These are phyloP conservation scores for Alloplasta piceator DNA, from an alignment of 2,888 invertebrate genomes.

Conservation along the genomic window DNA sequence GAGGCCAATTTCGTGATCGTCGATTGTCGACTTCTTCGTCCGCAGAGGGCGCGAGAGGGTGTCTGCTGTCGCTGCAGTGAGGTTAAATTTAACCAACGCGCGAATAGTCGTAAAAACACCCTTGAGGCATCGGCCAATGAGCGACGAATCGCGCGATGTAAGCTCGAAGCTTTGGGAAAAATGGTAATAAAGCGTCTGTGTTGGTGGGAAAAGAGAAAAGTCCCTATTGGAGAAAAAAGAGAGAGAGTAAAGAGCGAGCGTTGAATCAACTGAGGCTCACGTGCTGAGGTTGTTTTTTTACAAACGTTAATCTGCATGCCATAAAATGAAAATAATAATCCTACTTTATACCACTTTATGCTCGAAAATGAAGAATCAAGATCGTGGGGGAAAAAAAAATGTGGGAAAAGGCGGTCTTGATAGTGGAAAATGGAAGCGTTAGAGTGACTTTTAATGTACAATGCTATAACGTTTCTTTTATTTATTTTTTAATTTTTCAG, in stretches of 20 bases:
- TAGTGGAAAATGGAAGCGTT: background rate
- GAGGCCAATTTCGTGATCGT: slow-evolving; percentile 62
- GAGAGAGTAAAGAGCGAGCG: too few relatives aligned
- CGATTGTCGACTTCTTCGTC: slow-evolving; percentile 64
- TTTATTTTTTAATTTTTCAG: slow-evolving; percentile 83
- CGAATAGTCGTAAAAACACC: slow-evolving; percentile 63
- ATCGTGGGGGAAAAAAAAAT: background rate
- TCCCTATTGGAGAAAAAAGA: slow-evolving; percentile 21
- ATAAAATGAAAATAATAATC: slow-evolving; percentile 28
- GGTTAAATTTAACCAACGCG: slow-evolving; percentile 37
- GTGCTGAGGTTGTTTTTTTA: slow-evolving; percentile 35
- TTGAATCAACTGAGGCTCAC: slow-evolving; percentile 15
- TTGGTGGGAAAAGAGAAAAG: slow-evolving; percentile 16
- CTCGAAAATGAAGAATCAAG: slow-evolving; percentile 26
- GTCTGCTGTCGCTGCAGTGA: background rate
- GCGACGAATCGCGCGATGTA: slow-evolving; percentile 12
- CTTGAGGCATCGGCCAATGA: slow-evolving; percentile 53
- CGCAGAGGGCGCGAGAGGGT: background rate
- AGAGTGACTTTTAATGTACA: slow-evolving; percentile 16
- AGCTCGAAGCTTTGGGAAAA: background rate
- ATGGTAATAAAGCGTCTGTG: slow-evolving; percentile 6
- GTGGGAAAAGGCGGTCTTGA: background rate
- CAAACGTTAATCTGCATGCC: slow-evolving; percentile 30
- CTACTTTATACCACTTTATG: slow-evolving; percentile 25
- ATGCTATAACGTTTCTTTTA: slow-evolving; percentile 16